phyloP scores from a whole-genome alignment of 2,797 vertebrate genomes.

The Sylvia borin region DNA sequence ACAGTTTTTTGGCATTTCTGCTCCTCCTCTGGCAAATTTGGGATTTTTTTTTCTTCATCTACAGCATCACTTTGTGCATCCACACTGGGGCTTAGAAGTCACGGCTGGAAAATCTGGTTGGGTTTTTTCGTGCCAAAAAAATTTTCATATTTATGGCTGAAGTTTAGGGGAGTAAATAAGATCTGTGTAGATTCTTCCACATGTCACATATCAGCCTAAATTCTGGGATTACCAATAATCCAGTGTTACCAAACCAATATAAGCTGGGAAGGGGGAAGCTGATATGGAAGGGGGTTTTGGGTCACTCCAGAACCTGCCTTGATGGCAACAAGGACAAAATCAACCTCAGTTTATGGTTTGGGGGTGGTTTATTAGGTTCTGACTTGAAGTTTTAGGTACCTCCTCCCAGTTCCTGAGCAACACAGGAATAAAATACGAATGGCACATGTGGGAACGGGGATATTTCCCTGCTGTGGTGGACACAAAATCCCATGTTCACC shows the following conservation, averaged over 20 bases:
- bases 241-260: neutral
- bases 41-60: neutral
- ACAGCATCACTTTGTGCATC: neutral
- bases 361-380: neutral
- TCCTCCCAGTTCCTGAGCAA: neutral
- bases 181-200: neutral
- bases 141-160: neutral
- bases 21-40: neutral
- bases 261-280: neutral
- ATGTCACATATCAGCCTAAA: neutral
- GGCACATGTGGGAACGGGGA: neutral
- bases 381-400: neutral
- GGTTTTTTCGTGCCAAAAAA: neutral
- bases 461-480: neutral
- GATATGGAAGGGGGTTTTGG: neutral
- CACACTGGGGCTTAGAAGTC: neutral
- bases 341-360: neutral
- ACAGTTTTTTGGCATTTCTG: neutral
- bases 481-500: neutral
- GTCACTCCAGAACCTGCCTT: neutral
- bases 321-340: neutral
- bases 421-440: accelerated
- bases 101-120: neutral
- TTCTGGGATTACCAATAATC: neutral
- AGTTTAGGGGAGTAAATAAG: neutral